phyloP scores from a whole-genome alignment of 1,140 invertebrate genomes.

The Saxidomus purpurata region DNA sequence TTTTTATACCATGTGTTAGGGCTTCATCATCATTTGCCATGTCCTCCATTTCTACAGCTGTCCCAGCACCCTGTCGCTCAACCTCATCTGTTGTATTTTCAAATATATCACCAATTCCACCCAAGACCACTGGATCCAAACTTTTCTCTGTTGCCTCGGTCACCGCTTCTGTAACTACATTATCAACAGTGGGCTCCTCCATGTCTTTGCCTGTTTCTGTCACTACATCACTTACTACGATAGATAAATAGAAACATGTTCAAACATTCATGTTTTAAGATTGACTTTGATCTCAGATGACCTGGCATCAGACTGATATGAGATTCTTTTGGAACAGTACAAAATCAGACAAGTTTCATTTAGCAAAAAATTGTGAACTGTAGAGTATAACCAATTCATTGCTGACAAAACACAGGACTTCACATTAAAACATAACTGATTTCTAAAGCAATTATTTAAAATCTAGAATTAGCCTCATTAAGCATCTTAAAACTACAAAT shows the following conservation, averaged over 20 bases:
- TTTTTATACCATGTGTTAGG: conserved; percentile 1
- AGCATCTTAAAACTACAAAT: background rate
- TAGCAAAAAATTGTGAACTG: background rate
- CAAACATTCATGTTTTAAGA: no score
- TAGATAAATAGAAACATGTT: no score
- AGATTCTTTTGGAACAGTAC: background rate
- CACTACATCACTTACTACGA: no score
- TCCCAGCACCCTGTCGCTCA: background rate
- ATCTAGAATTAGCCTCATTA: conserved; percentile 1
- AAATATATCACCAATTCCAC: background rate
- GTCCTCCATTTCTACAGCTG: conserved; percentile 8
- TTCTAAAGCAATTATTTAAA: conserved; percentile 9
- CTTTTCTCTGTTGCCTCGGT: background rate
- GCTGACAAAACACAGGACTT: background rate
- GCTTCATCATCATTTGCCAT: background rate
- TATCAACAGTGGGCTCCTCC: background rate
- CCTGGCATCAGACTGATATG: background rate
- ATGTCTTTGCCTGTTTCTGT: no score
- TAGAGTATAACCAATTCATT: conserved; percentile 4
- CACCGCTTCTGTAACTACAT: background rate
- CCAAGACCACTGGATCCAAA: background rate
- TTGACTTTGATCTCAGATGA: no score
- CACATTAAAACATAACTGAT: background rate
- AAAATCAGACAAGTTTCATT: background rate
- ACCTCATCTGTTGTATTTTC: background rate